Evolutionary conservation across 1,140 invertebrate species (phyloP).

Genomic region (Trissolcus basalis): DNA sequence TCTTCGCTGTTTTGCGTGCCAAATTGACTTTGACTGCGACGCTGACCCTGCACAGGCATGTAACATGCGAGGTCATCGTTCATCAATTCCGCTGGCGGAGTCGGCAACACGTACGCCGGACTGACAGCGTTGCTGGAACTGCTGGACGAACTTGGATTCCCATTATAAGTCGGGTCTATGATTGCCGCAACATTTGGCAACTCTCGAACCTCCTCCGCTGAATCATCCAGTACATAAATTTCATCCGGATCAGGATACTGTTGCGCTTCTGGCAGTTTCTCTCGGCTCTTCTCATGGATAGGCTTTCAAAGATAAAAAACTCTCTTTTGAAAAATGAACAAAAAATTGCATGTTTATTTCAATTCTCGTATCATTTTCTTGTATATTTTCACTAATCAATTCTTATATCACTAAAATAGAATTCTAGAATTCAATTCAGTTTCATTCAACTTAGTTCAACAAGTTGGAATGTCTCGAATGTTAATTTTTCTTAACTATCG

Average conservation of each 20-base stretch:
- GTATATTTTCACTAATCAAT: no score
- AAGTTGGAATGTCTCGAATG: no score
- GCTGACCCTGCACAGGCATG: slow-evolving; percentile 87
- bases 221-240: slow-evolving; percentile 69
- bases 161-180: slow-evolving; percentile 74
- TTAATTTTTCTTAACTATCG: no score
- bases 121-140: slow-evolving; percentile 70
- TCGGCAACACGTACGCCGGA: slow-evolving; percentile 66
- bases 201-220: slow-evolving; percentile 61
- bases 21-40: slow-evolving; percentile 76
- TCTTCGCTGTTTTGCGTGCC: slow-evolving; percentile 75
- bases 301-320: slow-evolving; percentile 17
- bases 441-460: no score
- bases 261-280: slow-evolving; percentile 37
- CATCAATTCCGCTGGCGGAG: slow-evolving; percentile 67
- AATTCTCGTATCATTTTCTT: no score
- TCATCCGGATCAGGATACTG: slow-evolving; percentile 74
- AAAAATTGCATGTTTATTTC: no score
- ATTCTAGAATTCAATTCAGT: no score
- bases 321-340: not conserved
- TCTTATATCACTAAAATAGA: no score
- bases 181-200: slow-evolving; percentile 72
- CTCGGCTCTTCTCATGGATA: slow-evolving; percentile 41
- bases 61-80: slow-evolving; percentile 81
- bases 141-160: slow-evolving; percentile 65